phyloP scores from a whole-genome alignment of 2,113 vertebrate genomes.

The Nerophis ophidion region DNA sequence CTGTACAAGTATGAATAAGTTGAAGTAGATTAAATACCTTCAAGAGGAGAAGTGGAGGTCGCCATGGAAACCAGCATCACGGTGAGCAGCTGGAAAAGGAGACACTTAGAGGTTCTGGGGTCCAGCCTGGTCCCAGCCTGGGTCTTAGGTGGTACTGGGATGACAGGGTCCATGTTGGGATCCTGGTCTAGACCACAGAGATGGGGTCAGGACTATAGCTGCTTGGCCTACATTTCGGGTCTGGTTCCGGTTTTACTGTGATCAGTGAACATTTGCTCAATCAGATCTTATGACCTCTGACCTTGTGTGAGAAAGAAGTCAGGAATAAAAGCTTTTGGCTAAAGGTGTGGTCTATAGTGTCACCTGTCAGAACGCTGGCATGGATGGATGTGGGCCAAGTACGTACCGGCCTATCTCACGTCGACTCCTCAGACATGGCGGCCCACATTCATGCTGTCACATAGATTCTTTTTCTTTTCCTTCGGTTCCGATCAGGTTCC shows the following conservation, averaged over 20 bases:
- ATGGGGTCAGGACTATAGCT: conserved; percentile 15
- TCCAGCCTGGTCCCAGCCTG: conserved; percentile 37
- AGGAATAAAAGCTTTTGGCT: background rate
- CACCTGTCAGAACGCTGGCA: background rate
- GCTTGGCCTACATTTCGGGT: background rate
- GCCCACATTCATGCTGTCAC: background rate
- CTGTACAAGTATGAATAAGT: no score
- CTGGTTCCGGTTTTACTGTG: background rate
- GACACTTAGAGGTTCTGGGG: conserved; percentile 12
- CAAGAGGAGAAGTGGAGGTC: conserved; percentile 47
- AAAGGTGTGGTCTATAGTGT: background rate
- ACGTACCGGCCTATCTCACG: conserved; percentile 5
- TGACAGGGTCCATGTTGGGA: conserved; percentile 42
- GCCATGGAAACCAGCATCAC: conserved; percentile 49
- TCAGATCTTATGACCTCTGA: no score
- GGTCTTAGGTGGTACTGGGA: conserved; percentile 16
- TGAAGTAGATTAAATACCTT: conserved; percentile 43
- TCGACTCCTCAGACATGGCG: background rate
- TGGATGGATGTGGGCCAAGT: background rate
- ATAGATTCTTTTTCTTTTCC: background rate
- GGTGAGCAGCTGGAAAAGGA: conserved; percentile 38
- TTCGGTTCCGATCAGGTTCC: background rate
- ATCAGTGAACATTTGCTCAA: no score
- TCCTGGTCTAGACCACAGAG: background rate
- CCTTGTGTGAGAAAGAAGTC: background rate